Percentiles rank a stretch among this genome's conserved stretches.
phyloP scores from a whole-genome alignment of 2,797 vertebrate genomes.

The Sebastes oblongus region DNA sequence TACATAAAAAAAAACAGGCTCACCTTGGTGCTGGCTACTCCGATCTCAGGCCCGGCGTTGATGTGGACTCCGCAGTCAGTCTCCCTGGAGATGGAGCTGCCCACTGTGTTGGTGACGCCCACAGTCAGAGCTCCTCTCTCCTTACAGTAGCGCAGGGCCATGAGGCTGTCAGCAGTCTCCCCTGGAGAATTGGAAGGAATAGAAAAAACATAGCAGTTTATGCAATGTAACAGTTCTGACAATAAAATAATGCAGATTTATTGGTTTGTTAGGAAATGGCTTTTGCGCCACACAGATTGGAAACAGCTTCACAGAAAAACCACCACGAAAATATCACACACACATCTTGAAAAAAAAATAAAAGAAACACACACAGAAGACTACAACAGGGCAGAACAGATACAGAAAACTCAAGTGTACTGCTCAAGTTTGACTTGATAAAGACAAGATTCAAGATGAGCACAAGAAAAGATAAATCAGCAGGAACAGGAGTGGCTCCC shows the following conservation, averaged over 20 bases:
- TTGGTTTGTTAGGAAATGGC: slow-evolving; percentile 12
- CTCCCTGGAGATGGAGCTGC: slow-evolving; percentile 97
- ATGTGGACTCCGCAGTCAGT: slow-evolving; percentile 98
- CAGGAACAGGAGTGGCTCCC: background rate
- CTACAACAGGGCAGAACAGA: background rate
- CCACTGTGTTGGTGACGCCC: slow-evolving; percentile 96
- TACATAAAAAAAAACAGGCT: background rate
- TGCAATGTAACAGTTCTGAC: background rate
- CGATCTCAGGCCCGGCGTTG: slow-evolving; percentile 96
- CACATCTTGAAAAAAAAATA: background rate
- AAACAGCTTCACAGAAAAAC: slow-evolving; percentile 13
- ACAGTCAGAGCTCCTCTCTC: slow-evolving; percentile 95
- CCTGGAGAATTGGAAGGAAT: slow-evolving; percentile 74
- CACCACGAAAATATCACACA: background rate
- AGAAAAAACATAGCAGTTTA: slow-evolving; percentile 15
- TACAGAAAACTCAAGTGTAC: background rate
- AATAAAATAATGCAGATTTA: slow-evolving; percentile 17
- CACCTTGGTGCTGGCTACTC: slow-evolving; percentile 98
- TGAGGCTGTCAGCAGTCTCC: slow-evolving; percentile 96
- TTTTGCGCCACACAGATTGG: slow-evolving; percentile 1
- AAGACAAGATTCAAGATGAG: background rate
- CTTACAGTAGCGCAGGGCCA: slow-evolving; percentile 95
- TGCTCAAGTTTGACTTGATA: background rate
- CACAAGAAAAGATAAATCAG: slow-evolving; percentile 2
- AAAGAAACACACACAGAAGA: background rate